A percentile compares a stretch with the other conserved stretches of the same genome.
Evolutionary conservation across 2,888 invertebrate species (phyloP).

Genomic region (Cosmia pyralina): DNA sequence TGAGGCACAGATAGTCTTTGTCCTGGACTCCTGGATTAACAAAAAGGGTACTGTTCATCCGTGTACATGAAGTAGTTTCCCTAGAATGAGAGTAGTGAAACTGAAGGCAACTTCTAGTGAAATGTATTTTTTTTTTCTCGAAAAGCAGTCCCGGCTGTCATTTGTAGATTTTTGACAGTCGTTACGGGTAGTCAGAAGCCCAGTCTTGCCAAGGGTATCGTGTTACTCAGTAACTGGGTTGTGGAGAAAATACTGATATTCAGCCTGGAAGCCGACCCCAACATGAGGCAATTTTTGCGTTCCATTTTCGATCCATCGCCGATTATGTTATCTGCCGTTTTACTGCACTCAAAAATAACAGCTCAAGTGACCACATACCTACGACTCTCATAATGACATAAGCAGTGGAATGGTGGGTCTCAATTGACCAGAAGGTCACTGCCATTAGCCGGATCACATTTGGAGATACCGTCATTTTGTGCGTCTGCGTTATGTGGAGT

Average conservation of each 20-base stretch:
- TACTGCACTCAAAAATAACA: background rate
- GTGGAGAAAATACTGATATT: background rate
- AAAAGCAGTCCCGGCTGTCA: background rate
- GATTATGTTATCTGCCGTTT: too few species aligned
- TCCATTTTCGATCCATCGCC: background rate
- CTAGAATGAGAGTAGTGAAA: background rate
- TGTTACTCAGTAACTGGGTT: background rate
- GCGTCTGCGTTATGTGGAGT: background rate
- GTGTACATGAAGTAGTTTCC: background rate
- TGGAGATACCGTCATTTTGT: conserved; percentile 21
- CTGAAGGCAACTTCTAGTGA: background rate
- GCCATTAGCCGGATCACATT: conserved; percentile 33
- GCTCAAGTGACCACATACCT: background rate
- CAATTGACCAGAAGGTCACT: conserved; percentile 35
- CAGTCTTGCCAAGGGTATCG: background rate
- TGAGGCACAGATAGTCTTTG: background rate
- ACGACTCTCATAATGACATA: conserved; percentile 18
- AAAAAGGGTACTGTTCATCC: background rate
- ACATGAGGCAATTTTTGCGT: too few species aligned
- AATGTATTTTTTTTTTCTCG: too few species aligned
- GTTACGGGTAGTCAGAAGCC: background rate
- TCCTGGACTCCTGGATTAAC: background rate
- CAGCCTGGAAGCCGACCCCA: background rate
- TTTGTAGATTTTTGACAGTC: background rate
- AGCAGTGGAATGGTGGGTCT: conserved; percentile 2